Conservation (phyloP, 2,888 invertebrate genomes). For the Agapostemon virescens region DNA sequence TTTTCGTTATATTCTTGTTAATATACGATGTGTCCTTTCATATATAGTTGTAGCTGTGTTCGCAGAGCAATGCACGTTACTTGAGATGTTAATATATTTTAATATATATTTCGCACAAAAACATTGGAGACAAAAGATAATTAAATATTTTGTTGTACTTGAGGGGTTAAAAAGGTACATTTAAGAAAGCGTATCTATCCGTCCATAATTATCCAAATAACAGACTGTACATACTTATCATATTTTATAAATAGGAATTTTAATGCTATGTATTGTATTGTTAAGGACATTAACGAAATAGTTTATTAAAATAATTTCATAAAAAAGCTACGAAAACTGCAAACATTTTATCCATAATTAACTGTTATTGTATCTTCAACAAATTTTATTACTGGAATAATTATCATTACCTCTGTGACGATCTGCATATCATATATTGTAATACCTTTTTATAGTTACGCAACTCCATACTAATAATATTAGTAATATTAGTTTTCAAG, state of each 20-base stretch:
- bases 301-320: conserved; percentile 1
- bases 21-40: neutral
- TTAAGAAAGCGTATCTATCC: conserved; percentile 67
- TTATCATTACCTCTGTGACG: conserved; percentile 15
- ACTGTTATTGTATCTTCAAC: conserved; percentile 9
- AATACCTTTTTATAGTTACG: conserved; percentile 41
- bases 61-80: neutral
- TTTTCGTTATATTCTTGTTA: neutral
- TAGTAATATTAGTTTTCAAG: conserved; percentile 30
- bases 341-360: conserved; percentile 12
- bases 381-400: conserved; percentile 46
- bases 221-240: conserved; percentile 37
- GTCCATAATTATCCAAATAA: conserved; percentile 68
- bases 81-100: neutral
- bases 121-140: neutral
- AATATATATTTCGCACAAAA: neutral
- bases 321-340: conserved; percentile 15
- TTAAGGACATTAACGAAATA: conserved; percentile 37
- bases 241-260: conserved; percentile 24
- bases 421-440: conserved; percentile 37
- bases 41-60: neutral
- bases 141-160: neutral
- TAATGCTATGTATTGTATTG: conserved; percentile 33
- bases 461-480: conserved; percentile 14
- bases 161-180: conserved; percentile 21